Conservation (phyloP, 2,888 invertebrate genomes). For the Amiota communis region DNA sequence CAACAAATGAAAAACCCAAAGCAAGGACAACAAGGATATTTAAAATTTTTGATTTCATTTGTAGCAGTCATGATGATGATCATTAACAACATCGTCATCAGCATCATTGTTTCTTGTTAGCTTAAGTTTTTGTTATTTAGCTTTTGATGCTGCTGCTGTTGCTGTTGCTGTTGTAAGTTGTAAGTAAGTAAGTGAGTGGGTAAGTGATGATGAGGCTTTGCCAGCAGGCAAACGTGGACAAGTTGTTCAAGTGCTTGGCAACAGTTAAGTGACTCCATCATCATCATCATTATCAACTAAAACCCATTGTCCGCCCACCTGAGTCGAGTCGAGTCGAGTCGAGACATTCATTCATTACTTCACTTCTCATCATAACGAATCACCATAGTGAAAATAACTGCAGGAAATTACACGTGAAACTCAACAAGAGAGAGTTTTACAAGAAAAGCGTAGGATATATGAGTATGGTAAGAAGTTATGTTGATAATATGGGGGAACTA, state of each 20-base stretch:
- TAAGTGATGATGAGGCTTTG: background rate
- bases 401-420: constrained; percentile 16
- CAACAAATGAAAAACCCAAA: too few relatives aligned
- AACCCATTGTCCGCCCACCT: background rate
- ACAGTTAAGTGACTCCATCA: constrained; percentile 18
- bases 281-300: background rate
- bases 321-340: too few relatives aligned
- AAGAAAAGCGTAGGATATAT: background rate
- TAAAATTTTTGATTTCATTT: constrained; percentile 13
- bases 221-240: background rate
- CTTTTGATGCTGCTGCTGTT: background rate
- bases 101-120: background rate
- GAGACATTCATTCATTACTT: too few relatives aligned
- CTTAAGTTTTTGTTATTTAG: background rate
- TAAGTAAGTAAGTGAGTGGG: background rate
- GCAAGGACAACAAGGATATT: too few relatives aligned
- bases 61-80: background rate
- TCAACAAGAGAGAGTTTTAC: background rate
- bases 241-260: constrained; percentile 3
- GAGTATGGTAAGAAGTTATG: background rate
- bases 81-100: background rate
- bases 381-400: constrained; percentile 10
- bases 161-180: background rate
- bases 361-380: background rate
- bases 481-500: background rate